A percentile compares a stretch with the other conserved stretches of the same genome.
Evolutionary conservation across 2,888 invertebrate genomes (phyloP).

Genomic region (Balanococcus diminutus): DNA sequence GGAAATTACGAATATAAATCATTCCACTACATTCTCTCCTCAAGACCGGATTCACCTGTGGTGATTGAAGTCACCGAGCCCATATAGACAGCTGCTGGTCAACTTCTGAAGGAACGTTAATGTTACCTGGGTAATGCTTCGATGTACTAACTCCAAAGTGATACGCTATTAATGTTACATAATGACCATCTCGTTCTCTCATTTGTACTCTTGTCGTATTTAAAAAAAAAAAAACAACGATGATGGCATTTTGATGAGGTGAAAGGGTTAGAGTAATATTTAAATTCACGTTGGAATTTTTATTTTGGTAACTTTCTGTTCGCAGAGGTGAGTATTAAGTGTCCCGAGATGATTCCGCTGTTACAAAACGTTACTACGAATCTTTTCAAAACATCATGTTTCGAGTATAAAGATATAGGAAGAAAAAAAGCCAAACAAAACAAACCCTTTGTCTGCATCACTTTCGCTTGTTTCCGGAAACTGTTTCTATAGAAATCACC

Average conservation of each 20-base stretch:
- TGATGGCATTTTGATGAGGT: background rate
- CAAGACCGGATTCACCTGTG: slow-evolving; percentile 1
- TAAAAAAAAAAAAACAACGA: too few relatives aligned
- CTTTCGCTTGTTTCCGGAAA: background rate
- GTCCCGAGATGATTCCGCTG: too few relatives aligned
- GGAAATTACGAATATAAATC: background rate
- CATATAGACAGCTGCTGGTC: background rate
- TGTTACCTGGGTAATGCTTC: too few relatives aligned
- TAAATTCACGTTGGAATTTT: background rate
- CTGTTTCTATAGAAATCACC: background rate
- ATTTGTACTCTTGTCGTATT: background rate
- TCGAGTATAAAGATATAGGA: background rate
- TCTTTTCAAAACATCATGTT: background rate
- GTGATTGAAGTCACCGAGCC: background rate
- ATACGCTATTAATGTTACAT: slow-evolving; percentile 2
- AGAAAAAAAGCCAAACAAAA: background rate
- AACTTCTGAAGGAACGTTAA: background rate
- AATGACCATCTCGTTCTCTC: background rate
- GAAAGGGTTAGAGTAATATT: background rate
- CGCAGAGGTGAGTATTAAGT: too few relatives aligned
- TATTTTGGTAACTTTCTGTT: too few relatives aligned
- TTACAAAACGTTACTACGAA: too few relatives aligned
- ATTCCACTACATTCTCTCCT: background rate
- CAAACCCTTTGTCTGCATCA: background rate
- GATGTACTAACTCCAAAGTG: background rate